Conservation (phyloP, 2,888 invertebrate species). For the Trichogramma evanescens region DNA sequence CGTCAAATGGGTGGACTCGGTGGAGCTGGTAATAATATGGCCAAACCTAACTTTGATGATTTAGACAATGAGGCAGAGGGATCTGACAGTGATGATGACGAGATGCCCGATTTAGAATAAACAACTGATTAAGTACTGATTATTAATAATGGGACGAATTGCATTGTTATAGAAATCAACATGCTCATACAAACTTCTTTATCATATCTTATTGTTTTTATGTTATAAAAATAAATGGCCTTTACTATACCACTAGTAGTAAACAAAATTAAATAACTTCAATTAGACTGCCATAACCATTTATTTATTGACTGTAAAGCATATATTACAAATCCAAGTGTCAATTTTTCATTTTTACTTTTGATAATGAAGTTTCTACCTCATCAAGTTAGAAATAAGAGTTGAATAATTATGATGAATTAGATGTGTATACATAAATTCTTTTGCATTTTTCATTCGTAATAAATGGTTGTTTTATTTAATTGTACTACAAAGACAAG, state of each 20-base stretch:
- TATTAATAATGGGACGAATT: too few species aligned
- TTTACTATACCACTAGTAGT: too few species aligned
- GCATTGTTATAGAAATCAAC: too few species aligned
- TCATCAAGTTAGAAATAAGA: constrained; percentile 19
- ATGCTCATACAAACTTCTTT: too few species aligned
- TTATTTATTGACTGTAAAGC: constrained; percentile 5
- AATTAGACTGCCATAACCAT: too few species aligned
- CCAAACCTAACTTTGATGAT: constrained; percentile 69
- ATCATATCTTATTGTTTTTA: too few species aligned
- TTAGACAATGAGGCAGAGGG: constrained; percentile 65
- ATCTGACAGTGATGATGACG: constrained; percentile 59
- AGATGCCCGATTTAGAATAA: constrained; percentile 69
- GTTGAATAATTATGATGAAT: constrained; percentile 39
- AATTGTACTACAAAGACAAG: background rate
- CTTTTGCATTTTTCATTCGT: constrained; percentile 13
- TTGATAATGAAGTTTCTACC: too few species aligned
- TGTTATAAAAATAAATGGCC: too few species aligned
- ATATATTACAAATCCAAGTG: constrained; percentile 2
- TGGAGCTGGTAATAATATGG: constrained; percentile 50
- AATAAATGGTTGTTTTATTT: background rate
- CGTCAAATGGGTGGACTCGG: constrained; percentile 69
- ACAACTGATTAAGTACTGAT: constrained; percentile 5
- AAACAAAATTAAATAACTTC: too few species aligned
- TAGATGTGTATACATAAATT: constrained; percentile 36
- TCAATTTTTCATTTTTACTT: too few species aligned